A percentile compares a stretch with the other conserved stretches of the same genome.
These are phyloP conservation scores for Salarias fasciatus DNA, from an alignment of 2,797 vertebrate genomes.

Conservation along the genomic window DNA sequence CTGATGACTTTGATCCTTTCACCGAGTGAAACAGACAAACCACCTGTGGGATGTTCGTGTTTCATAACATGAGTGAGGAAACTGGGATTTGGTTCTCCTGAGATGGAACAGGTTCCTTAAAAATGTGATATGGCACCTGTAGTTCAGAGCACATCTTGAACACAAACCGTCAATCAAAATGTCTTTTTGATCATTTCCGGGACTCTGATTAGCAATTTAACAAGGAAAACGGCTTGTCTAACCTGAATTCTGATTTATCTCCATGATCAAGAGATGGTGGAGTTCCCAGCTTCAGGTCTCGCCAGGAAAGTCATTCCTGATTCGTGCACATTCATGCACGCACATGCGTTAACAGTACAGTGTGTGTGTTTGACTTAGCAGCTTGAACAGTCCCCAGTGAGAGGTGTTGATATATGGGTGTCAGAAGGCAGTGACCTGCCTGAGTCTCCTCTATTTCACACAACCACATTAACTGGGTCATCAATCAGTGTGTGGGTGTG, in stretches of 20 bases:
- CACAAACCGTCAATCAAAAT: no score
- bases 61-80: constrained; percentile 6
- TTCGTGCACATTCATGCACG: constrained; percentile 16
- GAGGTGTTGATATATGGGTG: constrained; percentile 66
- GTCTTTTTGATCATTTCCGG: no score
- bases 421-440: constrained; percentile 63
- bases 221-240: no score
- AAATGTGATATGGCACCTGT: constrained; percentile 53
- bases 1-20: not conserved
- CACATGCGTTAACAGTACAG: constrained; percentile 46
- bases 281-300: no score
- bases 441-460: constrained; percentile 63
- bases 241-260: no score
- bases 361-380: constrained; percentile 66
- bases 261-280: no score
- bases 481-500: constrained; percentile 54
- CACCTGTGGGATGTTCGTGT: not conserved
- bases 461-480: constrained; percentile 60
- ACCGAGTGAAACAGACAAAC: no score
- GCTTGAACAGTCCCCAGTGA: constrained; percentile 55
- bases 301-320: constrained; percentile 54
- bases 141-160: no score
- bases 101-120: constrained; percentile 32
- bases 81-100: constrained; percentile 24
- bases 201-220: no score